A percentile compares a stretch with the other conserved stretches of the same genome.
Evolutionary conservation across 1,140 invertebrate genomes (phyloP).

Genomic region (Gerris buenoi): DNA sequence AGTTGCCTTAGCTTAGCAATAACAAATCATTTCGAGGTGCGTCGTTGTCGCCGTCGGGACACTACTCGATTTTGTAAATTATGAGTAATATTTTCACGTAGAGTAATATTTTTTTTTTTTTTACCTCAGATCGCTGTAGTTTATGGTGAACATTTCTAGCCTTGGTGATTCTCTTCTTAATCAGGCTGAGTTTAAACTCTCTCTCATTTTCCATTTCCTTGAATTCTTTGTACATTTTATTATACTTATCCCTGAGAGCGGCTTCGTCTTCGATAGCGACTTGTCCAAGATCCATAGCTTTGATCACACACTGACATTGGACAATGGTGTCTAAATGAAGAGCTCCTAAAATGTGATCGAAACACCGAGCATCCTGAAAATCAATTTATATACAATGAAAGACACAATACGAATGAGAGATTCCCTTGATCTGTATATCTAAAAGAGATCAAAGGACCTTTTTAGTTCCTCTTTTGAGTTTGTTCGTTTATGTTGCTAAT

Average conservation of each 20-base stretch:
- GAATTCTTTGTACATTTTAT: neutral
- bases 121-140: neutral
- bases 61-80: too few species aligned
- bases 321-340: neutral
- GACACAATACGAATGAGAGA: too few species aligned
- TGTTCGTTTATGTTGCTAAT: too few species aligned
- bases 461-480: too few species aligned
- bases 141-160: neutral
- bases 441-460: too few species aligned
- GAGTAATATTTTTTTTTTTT: too few species aligned
- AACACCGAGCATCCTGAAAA: neutral
- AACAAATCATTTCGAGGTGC: too few species aligned
- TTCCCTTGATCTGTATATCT: too few species aligned
- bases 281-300: neutral
- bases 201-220: neutral
- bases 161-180: neutral
- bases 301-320: neutral
- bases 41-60: too few species aligned
- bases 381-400: too few species aligned
- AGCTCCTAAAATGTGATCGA: neutral
- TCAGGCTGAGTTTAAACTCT: neutral
- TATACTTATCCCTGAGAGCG: neutral
- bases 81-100: too few species aligned
- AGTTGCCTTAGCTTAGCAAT: too few species aligned
- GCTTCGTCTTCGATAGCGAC: neutral